These are phyloP conservation scores for Takifugu rubripes DNA, from an alignment of 2,797 vertebrate species.

Conservation along the genomic window DNA sequence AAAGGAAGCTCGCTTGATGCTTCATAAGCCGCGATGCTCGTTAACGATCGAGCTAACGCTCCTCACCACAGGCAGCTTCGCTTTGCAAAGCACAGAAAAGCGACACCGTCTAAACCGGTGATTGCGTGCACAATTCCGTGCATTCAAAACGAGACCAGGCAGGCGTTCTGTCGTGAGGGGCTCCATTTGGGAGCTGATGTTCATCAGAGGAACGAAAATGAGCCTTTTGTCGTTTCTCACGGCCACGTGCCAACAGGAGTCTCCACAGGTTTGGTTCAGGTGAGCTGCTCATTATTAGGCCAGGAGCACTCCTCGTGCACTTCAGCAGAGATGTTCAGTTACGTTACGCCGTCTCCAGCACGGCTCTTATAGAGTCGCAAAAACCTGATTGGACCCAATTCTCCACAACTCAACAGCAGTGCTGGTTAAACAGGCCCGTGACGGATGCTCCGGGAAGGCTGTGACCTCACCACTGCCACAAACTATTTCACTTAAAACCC, in stretches of 20 bases:
- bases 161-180: slow-evolving; percentile 21
- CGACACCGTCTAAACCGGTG: slow-evolving; percentile 34
- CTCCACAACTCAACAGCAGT: slow-evolving; percentile 19
- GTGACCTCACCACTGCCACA: neutral
- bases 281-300: slow-evolving; percentile 22
- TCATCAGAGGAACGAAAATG: slow-evolving; percentile 38
- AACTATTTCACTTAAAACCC: neutral
- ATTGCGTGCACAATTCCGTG: slow-evolving; percentile 44
- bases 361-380: slow-evolving; percentile 10
- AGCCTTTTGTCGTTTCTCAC: slow-evolving; percentile 37
- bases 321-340: slow-evolving; percentile 1
- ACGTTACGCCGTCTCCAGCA: neutral
- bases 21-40: slow-evolving; percentile 57
- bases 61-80: slow-evolving; percentile 36
- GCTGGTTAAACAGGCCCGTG: slow-evolving; percentile 26
- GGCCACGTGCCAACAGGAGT: slow-evolving; percentile 33
- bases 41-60: slow-evolving; percentile 48
- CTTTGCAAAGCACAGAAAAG: slow-evolving; percentile 54
- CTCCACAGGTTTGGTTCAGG: slow-evolving; percentile 1
- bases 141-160: slow-evolving; percentile 26
- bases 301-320: slow-evolving; percentile 36
- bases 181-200: slow-evolving; percentile 37
- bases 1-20: slow-evolving; percentile 50
- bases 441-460: slow-evolving; percentile 23
- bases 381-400: slow-evolving; percentile 16